Conservation (phyloP, 2,888 invertebrate species). For the Hydrotaea diabolus region DNA sequence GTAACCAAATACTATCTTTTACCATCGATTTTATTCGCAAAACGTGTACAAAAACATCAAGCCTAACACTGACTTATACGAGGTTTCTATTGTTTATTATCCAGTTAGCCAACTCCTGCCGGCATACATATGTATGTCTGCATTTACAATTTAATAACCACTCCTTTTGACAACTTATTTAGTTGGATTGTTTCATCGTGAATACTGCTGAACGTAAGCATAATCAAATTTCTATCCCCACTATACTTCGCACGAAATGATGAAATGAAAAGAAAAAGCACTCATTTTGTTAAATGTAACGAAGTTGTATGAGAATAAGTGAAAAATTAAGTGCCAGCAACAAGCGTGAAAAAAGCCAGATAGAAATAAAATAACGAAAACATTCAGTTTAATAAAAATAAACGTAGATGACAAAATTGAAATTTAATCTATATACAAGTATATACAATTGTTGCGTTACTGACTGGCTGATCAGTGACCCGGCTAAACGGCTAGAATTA, state of each 20-base stretch:
- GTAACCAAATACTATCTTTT: no score
- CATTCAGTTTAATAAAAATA: conserved; percentile 19
- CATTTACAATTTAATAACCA: not conserved
- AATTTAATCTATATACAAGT: conserved; percentile 47
- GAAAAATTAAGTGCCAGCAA: conserved; percentile 65
- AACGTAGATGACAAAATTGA: conserved; percentile 61
- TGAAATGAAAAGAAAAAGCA: conserved; percentile 52
- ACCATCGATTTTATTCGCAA: no score
- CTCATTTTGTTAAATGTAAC: conserved; percentile 65
- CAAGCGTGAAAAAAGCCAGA: conserved; percentile 36
- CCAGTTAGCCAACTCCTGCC: no score
- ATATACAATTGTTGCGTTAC: no score
- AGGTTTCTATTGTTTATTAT: no score
- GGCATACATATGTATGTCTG: no score
- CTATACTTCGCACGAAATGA: not conserved
- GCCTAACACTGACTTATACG: no score
- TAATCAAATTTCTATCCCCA: conserved; percentile 61
- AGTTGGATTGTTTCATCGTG: conserved; percentile 5
- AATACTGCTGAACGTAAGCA: conserved; percentile 58
- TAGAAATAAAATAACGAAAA: conserved; percentile 30
- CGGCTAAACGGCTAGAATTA: no score
- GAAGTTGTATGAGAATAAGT: conserved; percentile 62
- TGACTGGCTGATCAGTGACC: no score
- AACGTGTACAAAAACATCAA: no score
- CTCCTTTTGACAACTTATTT: not conserved